Conservation (phyloP, 2,888 invertebrate genomes). For the Patella ulyssiponensis region DNA sequence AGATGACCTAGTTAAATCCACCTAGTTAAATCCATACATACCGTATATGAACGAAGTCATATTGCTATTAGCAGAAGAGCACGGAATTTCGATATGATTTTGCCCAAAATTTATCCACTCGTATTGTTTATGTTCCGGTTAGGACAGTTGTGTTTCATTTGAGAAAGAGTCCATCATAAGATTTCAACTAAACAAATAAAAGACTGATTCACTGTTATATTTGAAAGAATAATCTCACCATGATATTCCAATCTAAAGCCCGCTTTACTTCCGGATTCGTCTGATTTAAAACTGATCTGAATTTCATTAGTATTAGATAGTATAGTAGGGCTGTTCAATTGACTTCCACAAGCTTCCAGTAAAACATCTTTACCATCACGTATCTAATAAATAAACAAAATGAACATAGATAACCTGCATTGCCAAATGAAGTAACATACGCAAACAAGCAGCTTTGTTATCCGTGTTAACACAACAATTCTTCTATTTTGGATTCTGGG, state of each 20-base stretch:
- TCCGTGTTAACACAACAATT: too few species aligned
- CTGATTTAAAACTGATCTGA: slow-evolving; percentile 29
- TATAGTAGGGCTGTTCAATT: neutral
- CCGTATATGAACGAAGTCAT: too few species aligned
- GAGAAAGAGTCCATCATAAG: too few species aligned
- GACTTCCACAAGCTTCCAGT: slow-evolving; percentile 14
- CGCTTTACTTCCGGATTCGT: slow-evolving; percentile 18
- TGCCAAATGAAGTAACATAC: too few species aligned
- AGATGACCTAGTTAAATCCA: too few species aligned
- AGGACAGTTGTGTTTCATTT: slow-evolving; percentile 6
- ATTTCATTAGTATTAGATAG: slow-evolving; percentile 24
- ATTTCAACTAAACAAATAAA: too few species aligned
- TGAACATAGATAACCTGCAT: too few species aligned
- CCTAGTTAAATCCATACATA: too few species aligned
- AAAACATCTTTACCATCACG: slow-evolving; percentile 1
- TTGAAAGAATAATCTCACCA: slow-evolving; percentile 18
- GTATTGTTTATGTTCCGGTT: neutral
- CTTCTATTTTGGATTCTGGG: too few species aligned
- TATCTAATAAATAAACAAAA: slow-evolving; percentile 3
- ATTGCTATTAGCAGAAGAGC: neutral
- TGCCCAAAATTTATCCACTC: neutral
- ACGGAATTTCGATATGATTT: neutral
- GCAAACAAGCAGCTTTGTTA: too few species aligned
- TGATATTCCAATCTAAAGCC: slow-evolving; percentile 37
- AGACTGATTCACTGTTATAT: too few species aligned